Evolutionary conservation across 1,140 invertebrate genomes (phyloP).

Genomic region (Leptopilina boulardi): DNA sequence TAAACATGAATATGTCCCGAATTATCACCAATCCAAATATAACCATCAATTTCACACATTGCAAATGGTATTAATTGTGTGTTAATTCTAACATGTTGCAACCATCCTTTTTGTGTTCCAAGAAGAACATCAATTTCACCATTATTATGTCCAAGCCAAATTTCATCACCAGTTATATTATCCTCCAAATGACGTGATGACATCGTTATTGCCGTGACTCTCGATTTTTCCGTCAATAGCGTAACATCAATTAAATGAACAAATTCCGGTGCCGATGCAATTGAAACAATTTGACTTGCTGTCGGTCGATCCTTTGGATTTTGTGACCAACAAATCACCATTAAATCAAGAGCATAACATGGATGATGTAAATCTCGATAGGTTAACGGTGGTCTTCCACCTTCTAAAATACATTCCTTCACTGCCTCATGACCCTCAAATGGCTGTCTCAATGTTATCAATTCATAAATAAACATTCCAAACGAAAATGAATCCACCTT

Average conservation of each 20-base stretch:
- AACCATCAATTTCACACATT: constrained; percentile 82
- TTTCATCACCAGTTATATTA: constrained; percentile 76
- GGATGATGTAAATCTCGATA: constrained; percentile 90
- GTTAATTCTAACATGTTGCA: constrained; percentile 77
- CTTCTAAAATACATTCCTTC: constrained; percentile 96
- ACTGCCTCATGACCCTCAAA: constrained; percentile 97
- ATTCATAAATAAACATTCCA: constrained; percentile 99
- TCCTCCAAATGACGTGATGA: constrained; percentile 65
- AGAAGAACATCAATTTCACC: constrained; percentile 82
- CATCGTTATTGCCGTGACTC: constrained; percentile 77
- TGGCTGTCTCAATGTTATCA: constrained; percentile 94
- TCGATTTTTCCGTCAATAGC: constrained; percentile 79
- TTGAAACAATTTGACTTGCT: constrained; percentile 94
- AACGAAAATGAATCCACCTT: constrained; percentile 99
- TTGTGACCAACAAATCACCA: constrained; percentile 97
- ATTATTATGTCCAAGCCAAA: constrained; percentile 85
- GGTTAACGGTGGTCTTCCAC: constrained; percentile 91
- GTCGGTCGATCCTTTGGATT: constrained; percentile 91
- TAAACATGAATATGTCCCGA: constrained; percentile 88
- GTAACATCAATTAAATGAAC: constrained; percentile 91
- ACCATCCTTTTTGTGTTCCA: constrained; percentile 78
- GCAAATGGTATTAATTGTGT: constrained; percentile 79
- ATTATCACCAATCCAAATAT: constrained; percentile 92
- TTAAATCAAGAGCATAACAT: constrained; percentile 93
- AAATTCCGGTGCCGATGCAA: constrained; percentile 94